A percentile compares a stretch with the other conserved stretches of the same genome.
These are phyloP conservation scores for Apamea epomidion DNA, from an alignment of 2,888 invertebrate genomes.

Conservation along the genomic window DNA sequence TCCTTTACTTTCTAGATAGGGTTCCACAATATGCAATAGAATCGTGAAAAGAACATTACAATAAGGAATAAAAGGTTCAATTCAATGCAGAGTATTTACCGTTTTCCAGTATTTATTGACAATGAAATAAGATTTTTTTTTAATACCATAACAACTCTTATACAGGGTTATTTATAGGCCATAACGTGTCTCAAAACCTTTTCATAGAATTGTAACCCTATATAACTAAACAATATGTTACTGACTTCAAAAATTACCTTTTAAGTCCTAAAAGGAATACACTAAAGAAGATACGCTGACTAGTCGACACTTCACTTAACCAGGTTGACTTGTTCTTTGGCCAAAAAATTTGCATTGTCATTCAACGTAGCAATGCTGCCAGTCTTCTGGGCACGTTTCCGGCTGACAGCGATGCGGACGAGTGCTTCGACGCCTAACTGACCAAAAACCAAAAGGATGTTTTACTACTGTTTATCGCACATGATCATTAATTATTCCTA, in stretches of 20 bases:
- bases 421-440: not conserved
- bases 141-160: not conserved
- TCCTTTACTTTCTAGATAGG: conserved; percentile 30
- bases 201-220: not conserved
- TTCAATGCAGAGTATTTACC: not conserved
- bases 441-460: not conserved
- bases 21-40: conserved; percentile 16
- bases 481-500: not conserved
- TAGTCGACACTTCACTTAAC: not conserved
- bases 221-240: not conserved
- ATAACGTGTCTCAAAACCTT: not conserved
- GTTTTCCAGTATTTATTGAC: not conserved
- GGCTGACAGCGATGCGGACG: not conserved
- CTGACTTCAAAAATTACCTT: not conserved
- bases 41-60: conserved; percentile 16
- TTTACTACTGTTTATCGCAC: not conserved
- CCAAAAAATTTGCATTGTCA: not conserved
- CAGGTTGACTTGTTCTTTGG: not conserved
- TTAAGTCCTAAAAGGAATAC: not conserved
- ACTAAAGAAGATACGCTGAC: not conserved
- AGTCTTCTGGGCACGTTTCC: not conserved
- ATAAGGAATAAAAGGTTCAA: conserved; percentile 1
- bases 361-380: not conserved
- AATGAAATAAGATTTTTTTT: not conserved
- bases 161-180: not conserved